A percentile compares a stretch with the other conserved stretches of the same genome.
These are phyloP conservation scores for Enteromius fasciolatus DNA, from an alignment of 2,797 vertebrate genomes.

Conservation along the genomic window DNA sequence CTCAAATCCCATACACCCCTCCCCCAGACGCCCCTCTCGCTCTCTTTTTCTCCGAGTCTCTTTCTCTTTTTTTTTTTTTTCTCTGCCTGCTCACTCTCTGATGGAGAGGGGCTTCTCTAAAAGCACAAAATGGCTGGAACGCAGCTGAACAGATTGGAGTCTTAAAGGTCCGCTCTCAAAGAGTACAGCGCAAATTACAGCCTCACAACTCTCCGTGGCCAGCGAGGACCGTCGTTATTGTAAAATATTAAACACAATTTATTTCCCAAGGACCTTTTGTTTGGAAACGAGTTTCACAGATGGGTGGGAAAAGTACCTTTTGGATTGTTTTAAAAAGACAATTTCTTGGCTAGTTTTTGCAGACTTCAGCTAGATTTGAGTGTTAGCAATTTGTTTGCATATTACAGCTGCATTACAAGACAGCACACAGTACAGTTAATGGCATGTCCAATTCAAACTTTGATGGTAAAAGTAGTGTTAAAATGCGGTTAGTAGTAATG, in stretches of 20 bases:
- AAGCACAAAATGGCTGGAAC: constrained; percentile 81
- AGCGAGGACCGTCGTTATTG: constrained; percentile 32
- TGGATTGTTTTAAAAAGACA: constrained; percentile 22
- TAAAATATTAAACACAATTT: constrained; percentile 28
- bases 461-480: not conserved
- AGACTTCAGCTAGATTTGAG: not conserved
- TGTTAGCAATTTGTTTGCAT: not conserved
- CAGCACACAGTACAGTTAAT: not conserved
- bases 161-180: constrained; percentile 62
- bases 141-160: constrained; percentile 72
- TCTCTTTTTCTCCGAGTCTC: constrained; percentile 36
- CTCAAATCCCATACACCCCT: constrained; percentile 56
- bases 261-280: constrained; percentile 22
- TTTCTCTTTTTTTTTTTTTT: constrained; percentile 49
- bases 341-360: not conserved
- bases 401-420: not conserved
- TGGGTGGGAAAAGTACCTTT: constrained; percentile 20
- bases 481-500: not conserved
- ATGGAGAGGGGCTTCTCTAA: constrained; percentile 73
- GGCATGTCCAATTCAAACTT: not conserved
- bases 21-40: constrained; percentile 59
- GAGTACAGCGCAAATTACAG: constrained; percentile 49
- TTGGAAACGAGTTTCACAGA: constrained; percentile 31
- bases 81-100: constrained; percentile 72
- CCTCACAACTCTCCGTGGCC: constrained; percentile 13